Base-by-base conservation (phyloP, 2,113 vertebrate species). In the Chamaea fasciata region DNA sequence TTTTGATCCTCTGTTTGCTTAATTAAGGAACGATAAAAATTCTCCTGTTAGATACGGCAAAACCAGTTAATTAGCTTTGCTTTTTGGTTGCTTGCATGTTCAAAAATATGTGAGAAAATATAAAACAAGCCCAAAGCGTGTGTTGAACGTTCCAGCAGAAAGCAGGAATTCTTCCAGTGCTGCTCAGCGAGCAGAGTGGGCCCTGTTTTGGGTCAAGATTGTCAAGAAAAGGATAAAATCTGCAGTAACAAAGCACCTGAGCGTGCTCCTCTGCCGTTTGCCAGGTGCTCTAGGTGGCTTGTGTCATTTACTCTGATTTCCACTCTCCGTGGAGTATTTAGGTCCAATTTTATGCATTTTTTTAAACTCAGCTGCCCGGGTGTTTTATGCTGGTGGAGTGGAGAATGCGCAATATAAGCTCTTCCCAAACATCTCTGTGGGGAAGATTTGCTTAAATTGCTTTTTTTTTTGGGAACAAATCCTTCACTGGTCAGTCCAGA, bases 401-500 rank as follows among this genome's bases (percentile, higher is more conserved):
- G 89, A 92, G 98, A 97, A 96, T 91, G 76, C 73, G 69, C 57
- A 42, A 46, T 92, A 85, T 41, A 95, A 96, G 96, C 95, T 97
- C 94, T 84, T 96, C 95, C 89, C 94, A 77, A 94, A 95, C 97
- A 95, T 97, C 98, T 98, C 80, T 97, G 88, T 92, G 62, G 84
- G 16, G 95, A 82, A 97, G 96, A 95, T 97, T 98, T 95, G 95
- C 97, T 98, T 97, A 97, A 98, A 98, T 98, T 98, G 98, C 84
- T 95, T 97, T 97, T 97, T 59, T 57, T 98, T 57, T 98, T 67
- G 63, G 84, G 92, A 97, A 97, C 97, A 98, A 98, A 98, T 98
- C 96, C 95, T 98, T 98, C 96, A 85, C 88, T 95, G 78, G 52
- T 71, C 97, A 95, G 82, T 97, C 97, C 97, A 91, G 93, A 96